Percentiles rank a stretch among this genome's conserved stretches.
These are phyloP conservation scores for Dendronephthya gigantea DNA, from an alignment of 64 coral and sea anemone genomes.

Conservation along the genomic window DNA sequence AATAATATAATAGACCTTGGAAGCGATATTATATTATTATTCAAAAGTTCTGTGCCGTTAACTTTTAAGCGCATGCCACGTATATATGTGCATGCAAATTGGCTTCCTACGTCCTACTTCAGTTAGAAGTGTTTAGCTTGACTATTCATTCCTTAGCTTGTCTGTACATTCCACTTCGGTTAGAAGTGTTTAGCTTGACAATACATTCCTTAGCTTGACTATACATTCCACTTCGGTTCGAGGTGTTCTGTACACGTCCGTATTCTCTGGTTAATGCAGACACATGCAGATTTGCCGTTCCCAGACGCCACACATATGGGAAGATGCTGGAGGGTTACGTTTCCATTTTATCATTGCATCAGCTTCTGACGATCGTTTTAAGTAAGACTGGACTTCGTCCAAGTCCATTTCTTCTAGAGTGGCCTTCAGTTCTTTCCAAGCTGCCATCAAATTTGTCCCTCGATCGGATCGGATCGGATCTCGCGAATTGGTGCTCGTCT, in stretches of 20 bases:
- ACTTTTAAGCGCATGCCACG: too few species aligned
- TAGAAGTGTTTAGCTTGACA: too few species aligned
- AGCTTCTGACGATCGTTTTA: not conserved
- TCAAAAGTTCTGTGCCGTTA: too few species aligned
- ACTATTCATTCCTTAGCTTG: too few species aligned
- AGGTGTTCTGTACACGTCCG: not conserved
- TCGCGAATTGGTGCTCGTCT: not conserved
- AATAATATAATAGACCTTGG: too few species aligned
- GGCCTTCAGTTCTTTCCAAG: not conserved
- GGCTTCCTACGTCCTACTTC: too few species aligned
- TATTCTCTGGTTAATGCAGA: not conserved
- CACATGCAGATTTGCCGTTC: not conserved
- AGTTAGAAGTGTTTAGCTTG: too few species aligned
- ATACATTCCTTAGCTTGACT: too few species aligned
- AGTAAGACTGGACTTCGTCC: not conserved
- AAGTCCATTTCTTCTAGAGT: not conserved
- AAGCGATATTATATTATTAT: too few species aligned
- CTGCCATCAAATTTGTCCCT: slow-evolving; percentile 6
- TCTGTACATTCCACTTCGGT: too few species aligned
- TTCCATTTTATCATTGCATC: not conserved
- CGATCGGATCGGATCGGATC: not conserved
- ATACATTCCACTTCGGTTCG: not conserved
- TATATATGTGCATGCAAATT: too few species aligned
- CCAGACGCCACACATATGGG: not conserved
- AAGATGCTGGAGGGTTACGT: not conserved